Evolutionary conservation across 2,888 invertebrate species (phyloP), one percentile per base, ranked within the genome.

Genomic region (Rotaria socialis): DNA sequence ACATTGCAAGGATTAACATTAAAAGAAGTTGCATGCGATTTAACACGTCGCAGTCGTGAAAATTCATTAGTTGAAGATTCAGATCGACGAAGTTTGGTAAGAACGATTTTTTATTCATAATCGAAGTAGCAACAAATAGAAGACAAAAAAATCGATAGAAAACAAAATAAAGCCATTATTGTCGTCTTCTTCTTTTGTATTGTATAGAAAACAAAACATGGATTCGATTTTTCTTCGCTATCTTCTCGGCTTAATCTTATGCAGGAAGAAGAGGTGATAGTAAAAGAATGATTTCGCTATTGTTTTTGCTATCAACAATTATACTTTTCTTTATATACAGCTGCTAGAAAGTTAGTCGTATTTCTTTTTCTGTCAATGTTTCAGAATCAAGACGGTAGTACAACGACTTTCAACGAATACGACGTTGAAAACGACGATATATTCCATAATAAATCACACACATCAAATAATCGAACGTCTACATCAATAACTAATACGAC

Each of bases 351-450:
- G 8, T 50, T 50, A 11, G 1, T 50, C 50, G 35, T 67, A 5
- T 35, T 67, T 56, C 8, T 56, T 24, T 7, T 27, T 67, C 3
- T 60, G 4, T 67, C 35, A 27, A 67, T 67, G 27, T 27, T 67
- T 67, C 27, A 80, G 80, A 80, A 47, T 80, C 80, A 80, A 80
- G 80, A 80, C 80, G 80, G 80, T 24, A 47, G 47, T 47, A 80
- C 80, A 47, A 80, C 80, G 24, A 80, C 80, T 19, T 80, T 80
- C 47, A 80, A 47, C 80, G 80, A 80, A 47, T 80, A 80, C 47
- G 80, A 80, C 47, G 80, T 47, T 47, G 80, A 80, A 80, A 47
- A 10, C 47, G 43, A 47, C 10, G 47, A 47, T 4, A 8, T 47
- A 80, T 47, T 22, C 43, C 80, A 80, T 47, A 14, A 80, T 43